phyloP scores from a whole-genome alignment of 2,888 invertebrate species.

The Periphyllus acericola region DNA sequence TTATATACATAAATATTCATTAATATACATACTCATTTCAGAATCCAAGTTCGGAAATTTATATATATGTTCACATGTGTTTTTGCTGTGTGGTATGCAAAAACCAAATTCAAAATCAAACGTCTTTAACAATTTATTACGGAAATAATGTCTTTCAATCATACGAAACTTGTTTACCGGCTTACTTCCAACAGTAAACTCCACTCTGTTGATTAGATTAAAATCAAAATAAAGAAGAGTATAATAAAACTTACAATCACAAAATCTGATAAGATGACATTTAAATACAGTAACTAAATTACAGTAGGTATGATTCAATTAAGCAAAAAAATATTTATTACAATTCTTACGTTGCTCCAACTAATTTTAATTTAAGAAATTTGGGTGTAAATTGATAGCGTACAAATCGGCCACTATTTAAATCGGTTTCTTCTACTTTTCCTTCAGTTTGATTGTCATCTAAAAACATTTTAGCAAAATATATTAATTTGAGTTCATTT shows the following conservation, averaged over 20 bases:
- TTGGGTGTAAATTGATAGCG: slow-evolving; percentile 98
- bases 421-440: slow-evolving; percentile 70
- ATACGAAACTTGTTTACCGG: slow-evolving; percentile 96
- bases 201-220: slow-evolving; percentile 76
- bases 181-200: slow-evolving; percentile 92
- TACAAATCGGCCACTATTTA: slow-evolving; percentile 96
- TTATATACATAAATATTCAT: background rate
- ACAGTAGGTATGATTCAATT: background rate
- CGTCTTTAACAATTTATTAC: slow-evolving; percentile 91
- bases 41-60: slow-evolving; percentile 92
- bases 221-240: background rate
- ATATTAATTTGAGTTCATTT: background rate
- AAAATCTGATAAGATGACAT: background rate
- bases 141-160: slow-evolving; percentile 97
- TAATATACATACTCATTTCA: slow-evolving; percentile 78
- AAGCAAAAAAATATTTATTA: slow-evolving; percentile 39
- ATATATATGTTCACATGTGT: slow-evolving; percentile 99
- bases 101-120: slow-evolving; percentile 99
- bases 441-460: slow-evolving; percentile 59
- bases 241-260: slow-evolving; percentile 1
- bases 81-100: slow-evolving; percentile 96
- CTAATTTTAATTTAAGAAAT: slow-evolving; percentile 93
- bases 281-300: background rate
- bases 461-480: background rate
- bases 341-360: slow-evolving; percentile 92